These are phyloP conservation scores for Dichetophora obliterata DNA, from an alignment of 2,888 invertebrate species.

Conservation along the genomic window DNA sequence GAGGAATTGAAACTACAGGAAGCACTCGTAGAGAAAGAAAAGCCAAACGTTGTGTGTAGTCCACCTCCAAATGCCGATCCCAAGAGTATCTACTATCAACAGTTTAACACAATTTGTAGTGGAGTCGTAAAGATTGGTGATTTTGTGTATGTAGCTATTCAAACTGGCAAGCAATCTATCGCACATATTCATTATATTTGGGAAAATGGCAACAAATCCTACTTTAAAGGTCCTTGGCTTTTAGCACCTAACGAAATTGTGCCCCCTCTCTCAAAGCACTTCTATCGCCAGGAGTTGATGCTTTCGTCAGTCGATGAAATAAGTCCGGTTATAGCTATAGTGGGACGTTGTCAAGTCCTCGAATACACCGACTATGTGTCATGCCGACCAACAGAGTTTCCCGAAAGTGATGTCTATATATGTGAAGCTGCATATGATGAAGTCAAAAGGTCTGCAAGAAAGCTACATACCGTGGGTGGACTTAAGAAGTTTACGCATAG, in stretches of 20 bases:
- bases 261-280: conserved; percentile 80
- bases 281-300: conserved; percentile 94
- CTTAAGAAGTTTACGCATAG: conserved; percentile 86
- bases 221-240: conserved; percentile 95
- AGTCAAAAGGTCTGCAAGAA: conserved; percentile 80
- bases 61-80: conserved; percentile 79
- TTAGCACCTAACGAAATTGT: conserved; percentile 87
- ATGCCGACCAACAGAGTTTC: conserved; percentile 92
- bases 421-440: conserved; percentile 95
- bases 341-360: conserved; percentile 91
- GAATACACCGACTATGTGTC: conserved; percentile 91
- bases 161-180: conserved; percentile 90
- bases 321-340: conserved; percentile 90
- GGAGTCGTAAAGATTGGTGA: conserved; percentile 92
- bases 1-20: conserved; percentile 87
- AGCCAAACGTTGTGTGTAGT: conserved; percentile 85
- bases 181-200: conserved; percentile 95
- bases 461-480: conserved; percentile 76
- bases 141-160: conserved; percentile 94
- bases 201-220: conserved; percentile 92
- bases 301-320: conserved; percentile 92
- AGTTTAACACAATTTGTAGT: conserved; percentile 87
- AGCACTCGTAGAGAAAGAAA: conserved; percentile 86
- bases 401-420: conserved; percentile 91
- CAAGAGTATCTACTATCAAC: conserved; percentile 91